Base-by-base conservation (phyloP, 2,888 invertebrate species). In the Heteropelma amictum region DNA sequence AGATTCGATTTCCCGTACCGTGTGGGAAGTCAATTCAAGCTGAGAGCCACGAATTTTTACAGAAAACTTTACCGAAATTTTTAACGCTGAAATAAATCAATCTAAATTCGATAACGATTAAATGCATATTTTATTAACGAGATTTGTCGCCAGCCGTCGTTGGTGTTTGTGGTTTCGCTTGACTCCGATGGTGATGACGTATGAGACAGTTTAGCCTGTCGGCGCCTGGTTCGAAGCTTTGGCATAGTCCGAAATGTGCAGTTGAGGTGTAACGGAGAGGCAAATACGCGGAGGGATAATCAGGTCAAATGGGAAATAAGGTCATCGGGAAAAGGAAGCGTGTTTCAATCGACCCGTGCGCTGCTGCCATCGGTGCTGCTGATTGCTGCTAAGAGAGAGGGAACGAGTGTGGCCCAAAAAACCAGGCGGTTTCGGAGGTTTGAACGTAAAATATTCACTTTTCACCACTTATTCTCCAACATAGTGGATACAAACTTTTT, bases 291-390 rank as follows among this genome's bases (percentile, higher is more conserved):
- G 54, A 61, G 54, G 69, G 51, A 75, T 75, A 75, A 71, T 75
- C 75, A 67, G 72, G 76, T 77, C 72, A 72, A 68, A 68, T 64
- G 61, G 75, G 74, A 68, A 80, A 80, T 80, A 60, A 68, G 80
- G 80, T 78, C 76, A 78, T 65, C 74, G 60, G 58, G 75, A 70
- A 73, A 75, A 69, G 77, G 79, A 76, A 78, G 73, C 65, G 65
- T 69, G 64, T 69, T 75, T 63, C 71, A 56, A 75, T 75, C 75
- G 75, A 75, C 67, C 75, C 75, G 56, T 56, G 47, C 56, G 67
- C 71, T 51, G 61, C 75, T 51, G 56, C 54, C 45, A 49, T 35
- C 58, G 71, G 63, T 38, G 67, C 67, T 67, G 51, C 45, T 70
- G 69, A 33, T 60, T 74, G 60, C 64, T 74, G 60, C 63, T 45